Conservation (phyloP, 2,113 vertebrate species). For the Microtus pennsylvanicus region DNA sequence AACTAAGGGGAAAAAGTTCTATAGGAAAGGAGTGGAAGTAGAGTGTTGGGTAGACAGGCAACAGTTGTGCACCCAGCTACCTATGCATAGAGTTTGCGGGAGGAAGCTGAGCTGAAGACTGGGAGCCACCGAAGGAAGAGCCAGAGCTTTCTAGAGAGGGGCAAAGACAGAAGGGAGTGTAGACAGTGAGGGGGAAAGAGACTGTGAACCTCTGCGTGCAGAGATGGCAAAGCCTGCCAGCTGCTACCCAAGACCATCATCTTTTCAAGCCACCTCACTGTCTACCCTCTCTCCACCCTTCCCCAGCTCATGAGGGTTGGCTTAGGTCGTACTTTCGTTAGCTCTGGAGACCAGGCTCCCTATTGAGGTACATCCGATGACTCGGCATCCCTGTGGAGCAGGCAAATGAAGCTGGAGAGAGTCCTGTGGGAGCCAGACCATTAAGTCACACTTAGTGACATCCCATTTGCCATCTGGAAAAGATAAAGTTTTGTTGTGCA, state of each 20-base stretch:
- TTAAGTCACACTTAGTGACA: slow-evolving; percentile 33
- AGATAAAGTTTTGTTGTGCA: slow-evolving; percentile 43
- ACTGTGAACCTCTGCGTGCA: not conserved
- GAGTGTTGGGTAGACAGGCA: not conserved
- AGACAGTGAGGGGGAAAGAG: not conserved
- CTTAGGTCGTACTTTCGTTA: not conserved
- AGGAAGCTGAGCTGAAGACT: not conserved
- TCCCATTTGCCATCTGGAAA: slow-evolving; percentile 50
- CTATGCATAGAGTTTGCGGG: not conserved
- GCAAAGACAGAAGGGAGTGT: not conserved
- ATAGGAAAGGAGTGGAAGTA: not conserved
- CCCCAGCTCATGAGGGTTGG: not conserved
- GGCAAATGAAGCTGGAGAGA: slow-evolving; percentile 6
- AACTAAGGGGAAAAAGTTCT: not conserved
- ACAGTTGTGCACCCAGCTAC: not conserved
- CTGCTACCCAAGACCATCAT: no score
- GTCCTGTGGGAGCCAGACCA: not conserved
- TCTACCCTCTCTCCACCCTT: no score
- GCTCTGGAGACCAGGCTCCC: not conserved
- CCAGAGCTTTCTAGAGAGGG: not conserved
- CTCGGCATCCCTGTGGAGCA: not conserved
- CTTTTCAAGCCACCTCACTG: not conserved
- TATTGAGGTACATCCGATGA: not conserved
- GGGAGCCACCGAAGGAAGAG: not conserved
- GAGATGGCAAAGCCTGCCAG: not conserved